Percentiles rank a stretch among this genome's conserved stretches.
Conservation (phyloP, 2,797 vertebrate species). For the Limnodromus scolopaceus region DNA sequence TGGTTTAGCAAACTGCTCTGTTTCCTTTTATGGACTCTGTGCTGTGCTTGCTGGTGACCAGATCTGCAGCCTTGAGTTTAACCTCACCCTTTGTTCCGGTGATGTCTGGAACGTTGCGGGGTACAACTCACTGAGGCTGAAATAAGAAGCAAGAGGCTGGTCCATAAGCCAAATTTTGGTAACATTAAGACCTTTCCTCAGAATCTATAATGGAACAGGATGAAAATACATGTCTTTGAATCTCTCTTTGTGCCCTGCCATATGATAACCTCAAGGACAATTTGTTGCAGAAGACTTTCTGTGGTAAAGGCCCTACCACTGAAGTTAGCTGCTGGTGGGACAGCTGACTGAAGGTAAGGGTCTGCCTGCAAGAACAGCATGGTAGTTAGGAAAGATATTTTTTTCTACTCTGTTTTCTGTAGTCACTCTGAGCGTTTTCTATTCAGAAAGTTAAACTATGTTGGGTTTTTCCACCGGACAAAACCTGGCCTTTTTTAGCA, state of each 20-base stretch:
- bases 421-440: background rate
- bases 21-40: background rate
- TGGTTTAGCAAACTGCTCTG: background rate
- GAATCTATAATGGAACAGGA: background rate
- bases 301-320: background rate
- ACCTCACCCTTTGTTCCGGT: background rate
- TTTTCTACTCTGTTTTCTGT: background rate
- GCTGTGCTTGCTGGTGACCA: background rate
- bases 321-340: background rate
- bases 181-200: background rate
- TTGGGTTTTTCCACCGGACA: background rate
- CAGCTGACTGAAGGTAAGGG: background rate
- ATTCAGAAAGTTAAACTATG: background rate
- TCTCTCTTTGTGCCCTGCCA: background rate
- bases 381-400: background rate
- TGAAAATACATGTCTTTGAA: background rate
- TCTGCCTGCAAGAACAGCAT: background rate
- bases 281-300: background rate
- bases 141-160: background rate
- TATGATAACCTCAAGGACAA: background rate
- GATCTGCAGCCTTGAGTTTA: background rate
- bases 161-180: background rate
- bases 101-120: fast-evolving
- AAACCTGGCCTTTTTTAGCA: background rate
- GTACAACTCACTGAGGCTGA: background rate